Percentiles rank a stretch among this genome's conserved stretches.
These are phyloP conservation scores for Coptodon rendalli DNA, from an alignment of 2,113 vertebrate genomes.

Conservation along the genomic window DNA sequence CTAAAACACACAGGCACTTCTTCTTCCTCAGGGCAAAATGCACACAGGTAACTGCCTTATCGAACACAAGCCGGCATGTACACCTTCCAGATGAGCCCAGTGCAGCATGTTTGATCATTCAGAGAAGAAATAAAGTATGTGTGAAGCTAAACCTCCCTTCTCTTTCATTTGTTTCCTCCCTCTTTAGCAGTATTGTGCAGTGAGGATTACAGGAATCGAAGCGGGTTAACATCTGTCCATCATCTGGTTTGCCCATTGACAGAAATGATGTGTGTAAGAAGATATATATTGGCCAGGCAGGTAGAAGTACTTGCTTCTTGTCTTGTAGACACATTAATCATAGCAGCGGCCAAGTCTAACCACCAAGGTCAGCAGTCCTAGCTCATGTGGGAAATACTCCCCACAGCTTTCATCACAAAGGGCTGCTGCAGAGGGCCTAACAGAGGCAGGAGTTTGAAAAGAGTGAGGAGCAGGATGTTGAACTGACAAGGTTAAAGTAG, in stretches of 20 bases:
- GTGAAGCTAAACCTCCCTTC: neutral
- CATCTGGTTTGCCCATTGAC: constrained; percentile 51
- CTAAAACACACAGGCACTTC: constrained; percentile 29
- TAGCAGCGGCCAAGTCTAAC: constrained; percentile 44
- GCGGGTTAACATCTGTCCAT: constrained; percentile 42
- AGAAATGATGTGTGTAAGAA: constrained; percentile 44
- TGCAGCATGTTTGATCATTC: constrained; percentile 42
- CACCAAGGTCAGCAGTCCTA: constrained; percentile 66
- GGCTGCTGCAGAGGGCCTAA: constrained; percentile 1
- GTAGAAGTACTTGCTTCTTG: constrained; percentile 58
- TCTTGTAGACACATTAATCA: constrained; percentile 75
- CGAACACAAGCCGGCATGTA: constrained; percentile 33
- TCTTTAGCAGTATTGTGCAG: neutral
- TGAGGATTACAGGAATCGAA: neutral
- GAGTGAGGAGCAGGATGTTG: constrained; percentile 28
- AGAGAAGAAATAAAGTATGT: neutral
- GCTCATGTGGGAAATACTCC: constrained; percentile 55
- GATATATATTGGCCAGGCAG: constrained; percentile 58
- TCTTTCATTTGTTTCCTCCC: neutral
- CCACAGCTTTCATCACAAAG: constrained; percentile 39
- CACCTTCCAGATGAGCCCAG: constrained; percentile 41
- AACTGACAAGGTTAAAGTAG: constrained; percentile 52
- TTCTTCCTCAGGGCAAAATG: constrained; percentile 47
- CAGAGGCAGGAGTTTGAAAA: constrained; percentile 16
- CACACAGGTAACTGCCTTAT: constrained; percentile 54